These are phyloP conservation scores for Eucidaris tribuloides DNA, from an alignment of 35 echinoderm and acorn worm species.

Conservation along the genomic window DNA sequence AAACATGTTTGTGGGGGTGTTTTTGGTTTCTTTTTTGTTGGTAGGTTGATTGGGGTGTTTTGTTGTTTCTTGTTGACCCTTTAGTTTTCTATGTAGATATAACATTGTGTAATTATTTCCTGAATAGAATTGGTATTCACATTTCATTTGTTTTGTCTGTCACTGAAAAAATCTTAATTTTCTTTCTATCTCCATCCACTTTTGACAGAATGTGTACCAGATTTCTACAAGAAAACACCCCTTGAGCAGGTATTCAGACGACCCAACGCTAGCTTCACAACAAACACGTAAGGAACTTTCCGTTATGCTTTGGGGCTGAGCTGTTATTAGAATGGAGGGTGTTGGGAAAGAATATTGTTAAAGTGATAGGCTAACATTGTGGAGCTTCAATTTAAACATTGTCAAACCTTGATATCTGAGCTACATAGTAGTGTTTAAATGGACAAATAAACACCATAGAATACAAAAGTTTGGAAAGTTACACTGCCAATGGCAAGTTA, in stretches of 20 bases:
- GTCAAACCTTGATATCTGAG: no score
- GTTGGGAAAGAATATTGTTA: neutral
- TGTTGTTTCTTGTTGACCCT: neutral
- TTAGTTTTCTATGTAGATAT: neutral
- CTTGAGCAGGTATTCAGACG: conserved; percentile 81
- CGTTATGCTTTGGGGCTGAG: neutral
- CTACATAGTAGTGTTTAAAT: no score
- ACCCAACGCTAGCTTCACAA: conserved; percentile 83
- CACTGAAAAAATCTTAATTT: no score
- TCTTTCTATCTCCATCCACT: no score
- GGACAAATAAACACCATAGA: no score
- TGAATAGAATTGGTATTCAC: neutral
- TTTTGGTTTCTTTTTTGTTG: neutral
- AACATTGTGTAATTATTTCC: neutral
- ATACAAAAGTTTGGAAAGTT: no score
- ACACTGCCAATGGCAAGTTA: no score
- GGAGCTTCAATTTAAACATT: no score
- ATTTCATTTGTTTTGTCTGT: neutral
- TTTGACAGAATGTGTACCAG: conserved; percentile 62
- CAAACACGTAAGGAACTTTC: conserved; percentile 67
- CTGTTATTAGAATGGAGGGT: neutral
- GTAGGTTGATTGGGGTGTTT: neutral
- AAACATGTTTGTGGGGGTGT: no score
- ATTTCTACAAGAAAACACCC: conserved; percentile 71
- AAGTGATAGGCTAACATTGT: no score